Conservation (phyloP, 2,113 vertebrate genomes). For the Egretta garzetta region DNA sequence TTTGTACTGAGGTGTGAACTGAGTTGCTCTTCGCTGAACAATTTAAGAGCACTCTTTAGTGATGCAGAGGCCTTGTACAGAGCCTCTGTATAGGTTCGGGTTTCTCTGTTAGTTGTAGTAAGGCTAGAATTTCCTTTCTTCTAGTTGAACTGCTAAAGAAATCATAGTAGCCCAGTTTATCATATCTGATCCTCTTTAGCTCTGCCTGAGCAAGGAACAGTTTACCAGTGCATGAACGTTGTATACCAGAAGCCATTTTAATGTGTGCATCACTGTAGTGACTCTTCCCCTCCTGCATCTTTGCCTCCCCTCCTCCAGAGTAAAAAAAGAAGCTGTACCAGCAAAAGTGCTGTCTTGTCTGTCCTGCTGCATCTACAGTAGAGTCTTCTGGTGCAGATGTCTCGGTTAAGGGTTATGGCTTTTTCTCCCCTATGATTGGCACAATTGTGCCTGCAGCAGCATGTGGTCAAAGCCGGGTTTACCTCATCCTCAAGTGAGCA, state of each 20-base stretch:
- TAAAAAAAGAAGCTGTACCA: neutral
- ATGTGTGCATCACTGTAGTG: accelerated
- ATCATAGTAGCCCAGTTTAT: neutral
- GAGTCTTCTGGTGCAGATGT: neutral
- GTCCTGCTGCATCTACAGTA: neutral
- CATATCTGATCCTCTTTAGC: neutral
- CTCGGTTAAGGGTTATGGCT: neutral
- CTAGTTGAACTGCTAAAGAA: neutral
- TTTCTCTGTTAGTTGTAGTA: neutral
- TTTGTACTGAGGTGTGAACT: neutral
- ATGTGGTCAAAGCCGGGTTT: neutral
- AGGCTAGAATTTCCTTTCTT: neutral
- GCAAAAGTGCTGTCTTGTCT: neutral
- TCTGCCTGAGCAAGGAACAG: neutral
- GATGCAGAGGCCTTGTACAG: neutral
- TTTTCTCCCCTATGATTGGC: neutral
- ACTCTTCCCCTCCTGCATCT: neutral
- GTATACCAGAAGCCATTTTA: neutral
- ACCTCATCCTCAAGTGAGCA: neutral
- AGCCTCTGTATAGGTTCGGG: neutral
- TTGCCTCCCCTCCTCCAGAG: neutral
- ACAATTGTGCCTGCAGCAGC: neutral
- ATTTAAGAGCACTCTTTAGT: neutral
- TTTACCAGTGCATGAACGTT: neutral
- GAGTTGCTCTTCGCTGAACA: accelerated